Evolutionary conservation across 2,888 invertebrate species (phyloP).

Genomic region (Cephus rjabovi): DNA sequence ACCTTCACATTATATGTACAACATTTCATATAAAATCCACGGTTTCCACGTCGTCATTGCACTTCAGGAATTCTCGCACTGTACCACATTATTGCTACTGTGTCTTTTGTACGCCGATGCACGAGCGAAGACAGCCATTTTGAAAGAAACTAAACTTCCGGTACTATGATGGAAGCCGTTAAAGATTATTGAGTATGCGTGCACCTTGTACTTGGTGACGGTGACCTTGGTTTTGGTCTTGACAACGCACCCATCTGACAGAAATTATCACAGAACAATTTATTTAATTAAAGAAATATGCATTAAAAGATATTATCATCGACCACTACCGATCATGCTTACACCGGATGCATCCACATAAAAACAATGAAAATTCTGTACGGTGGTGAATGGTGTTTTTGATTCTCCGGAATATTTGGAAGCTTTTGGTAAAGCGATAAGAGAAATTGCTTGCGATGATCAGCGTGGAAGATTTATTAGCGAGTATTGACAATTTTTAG

Average conservation of each 20-base stretch:
- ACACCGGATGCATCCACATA: neutral
- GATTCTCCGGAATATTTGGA: neutral
- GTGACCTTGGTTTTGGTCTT: neutral
- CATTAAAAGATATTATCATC: neutral
- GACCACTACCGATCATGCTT: neutral
- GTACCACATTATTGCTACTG: neutral
- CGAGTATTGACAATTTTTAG: conserved; percentile 47
- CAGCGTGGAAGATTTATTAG: neutral
- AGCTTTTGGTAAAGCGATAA: neutral
- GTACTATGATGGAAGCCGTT: neutral
- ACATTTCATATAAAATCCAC: neutral
- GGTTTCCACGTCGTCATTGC: neutral
- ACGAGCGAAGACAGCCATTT: neutral
- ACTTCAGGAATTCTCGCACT: neutral
- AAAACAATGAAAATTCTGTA: neutral
- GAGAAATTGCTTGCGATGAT: neutral
- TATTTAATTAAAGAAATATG: neutral
- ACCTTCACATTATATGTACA: conserved; percentile 1
- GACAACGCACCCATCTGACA: neutral
- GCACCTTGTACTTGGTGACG: neutral
- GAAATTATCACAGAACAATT: neutral
- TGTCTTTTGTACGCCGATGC: neutral
- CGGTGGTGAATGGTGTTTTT: neutral
- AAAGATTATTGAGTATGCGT: neutral
- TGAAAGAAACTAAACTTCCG: neutral